These are phyloP conservation scores for Aplysia californica DNA, from an alignment of 1,140 invertebrate species.

Conservation along the genomic window DNA sequence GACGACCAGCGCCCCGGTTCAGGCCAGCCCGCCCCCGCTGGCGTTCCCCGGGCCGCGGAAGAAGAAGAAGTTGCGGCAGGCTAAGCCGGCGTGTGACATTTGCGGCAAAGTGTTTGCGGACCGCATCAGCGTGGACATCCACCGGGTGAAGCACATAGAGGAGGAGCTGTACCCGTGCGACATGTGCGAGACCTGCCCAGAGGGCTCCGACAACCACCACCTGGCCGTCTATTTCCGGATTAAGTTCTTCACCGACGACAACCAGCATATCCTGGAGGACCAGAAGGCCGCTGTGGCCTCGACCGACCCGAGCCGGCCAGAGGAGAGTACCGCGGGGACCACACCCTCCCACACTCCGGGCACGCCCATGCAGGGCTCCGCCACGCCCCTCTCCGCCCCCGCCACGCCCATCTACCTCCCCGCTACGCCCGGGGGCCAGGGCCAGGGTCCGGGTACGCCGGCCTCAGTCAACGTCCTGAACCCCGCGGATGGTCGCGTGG, in stretches of 20 bases:
- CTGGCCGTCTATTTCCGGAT: slow-evolving; percentile 27
- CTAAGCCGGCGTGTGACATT: slow-evolving; percentile 20
- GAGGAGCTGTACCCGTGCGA: slow-evolving; percentile 31
- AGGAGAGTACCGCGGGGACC: slow-evolving; percentile 4
- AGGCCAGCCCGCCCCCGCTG: not conserved
- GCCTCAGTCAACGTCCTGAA: too few species aligned
- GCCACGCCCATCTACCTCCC: slow-evolving; percentile 19
- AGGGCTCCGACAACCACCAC: slow-evolving; percentile 5
- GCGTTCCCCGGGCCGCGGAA: not conserved
- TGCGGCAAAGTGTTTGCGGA: slow-evolving; percentile 23
- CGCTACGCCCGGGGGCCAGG: slow-evolving; percentile 12
- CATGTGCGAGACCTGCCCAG: slow-evolving; percentile 1
- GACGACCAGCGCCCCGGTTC: not conserved
- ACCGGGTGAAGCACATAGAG: slow-evolving; percentile 27
- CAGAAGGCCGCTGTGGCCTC: slow-evolving; percentile 19
- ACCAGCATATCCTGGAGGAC: slow-evolving; percentile 29
- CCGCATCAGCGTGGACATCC: slow-evolving; percentile 25
- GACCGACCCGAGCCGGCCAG: not conserved
- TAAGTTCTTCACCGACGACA: slow-evolving; percentile 27
- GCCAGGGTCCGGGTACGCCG: too few species aligned
- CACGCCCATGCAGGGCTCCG: too few species aligned
- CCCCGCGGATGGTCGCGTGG: too few species aligned
- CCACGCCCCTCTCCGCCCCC: not conserved
- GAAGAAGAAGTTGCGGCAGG: slow-evolving; percentile 22
- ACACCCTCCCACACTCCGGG: slow-evolving; percentile 18